Evolutionary conservation across 2,888 invertebrate species (phyloP), one percentile per base, ranked within the genome.

Genomic region (Melangyna quadrimaculata): DNA sequence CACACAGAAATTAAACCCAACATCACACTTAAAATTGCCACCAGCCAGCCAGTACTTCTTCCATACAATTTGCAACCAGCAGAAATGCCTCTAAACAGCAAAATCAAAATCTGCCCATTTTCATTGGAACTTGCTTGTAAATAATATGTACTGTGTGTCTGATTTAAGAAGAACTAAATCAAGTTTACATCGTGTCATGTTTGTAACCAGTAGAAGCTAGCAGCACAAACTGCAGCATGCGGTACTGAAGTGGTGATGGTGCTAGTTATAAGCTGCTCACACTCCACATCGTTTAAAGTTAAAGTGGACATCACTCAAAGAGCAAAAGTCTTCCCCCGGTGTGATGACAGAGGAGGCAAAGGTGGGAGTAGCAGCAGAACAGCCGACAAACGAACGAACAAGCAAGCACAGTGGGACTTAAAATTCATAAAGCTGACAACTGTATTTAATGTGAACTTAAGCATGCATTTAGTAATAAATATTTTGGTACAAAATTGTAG

Each of bases 301-400:
- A 67, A 67, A 57, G 65, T 75, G 75, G 67, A 48, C 48, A 67
- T 35, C 57, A 75, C 45, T 75, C 45, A 75, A 57, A 75, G 65
- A 19, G 29, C 27, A 65, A 65, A 65, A 43, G 7, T 57, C 14
- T 65, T 27, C 45, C 65, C 43, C n/a, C 5, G 10, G 24, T 24
- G 59, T 22, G 3, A 59, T 22, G 35, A 22, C 7, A 35, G 35
- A 19, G 40, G 35, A 19, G 40, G 40, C 61, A 24, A 40, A 22
- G 40, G n/a, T n/a, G n/a, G n/a, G n/a, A n/a, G n/a, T n/a, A n/a
- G n/a, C 14, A 22, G n/a, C n/a, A 14, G 24, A n/a, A 27, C 10
- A 61, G 37, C 29, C 29, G 43, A 29, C 73, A 53, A 55, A 55
- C 17, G n/a, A 51, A 51, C 29, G 17, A 43, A 43, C 43, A 1